A percentile compares a stretch with the other conserved stretches of the same genome.
Conservation (phyloP, 2,888 invertebrate species). For the Eustalomyia histrio region DNA sequence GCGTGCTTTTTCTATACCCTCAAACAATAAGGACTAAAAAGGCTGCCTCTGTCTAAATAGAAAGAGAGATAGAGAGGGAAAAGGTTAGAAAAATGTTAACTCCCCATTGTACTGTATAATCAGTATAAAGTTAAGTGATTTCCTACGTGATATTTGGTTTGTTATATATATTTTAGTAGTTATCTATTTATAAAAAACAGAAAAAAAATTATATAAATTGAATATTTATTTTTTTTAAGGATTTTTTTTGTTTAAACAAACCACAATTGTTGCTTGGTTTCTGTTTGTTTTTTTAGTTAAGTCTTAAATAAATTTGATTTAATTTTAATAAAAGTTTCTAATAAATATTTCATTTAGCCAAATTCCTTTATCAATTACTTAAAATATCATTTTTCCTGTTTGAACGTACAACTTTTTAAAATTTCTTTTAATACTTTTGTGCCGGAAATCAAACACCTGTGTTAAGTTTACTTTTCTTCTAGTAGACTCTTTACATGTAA, state of each 20-base stretch:
- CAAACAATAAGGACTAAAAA: constrained; percentile 26
- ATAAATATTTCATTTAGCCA: constrained; percentile 6
- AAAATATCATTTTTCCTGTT: constrained; percentile 46
- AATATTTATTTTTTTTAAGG: constrained; percentile 5
- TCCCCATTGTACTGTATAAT: constrained; percentile 58
- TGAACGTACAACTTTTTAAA: constrained; percentile 28
- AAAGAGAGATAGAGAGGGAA: neutral
- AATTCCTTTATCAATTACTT: constrained; percentile 57
- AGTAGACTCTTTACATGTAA: neutral
- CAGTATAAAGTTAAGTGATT: constrained; percentile 70
- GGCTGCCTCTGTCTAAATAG: constrained; percentile 26
- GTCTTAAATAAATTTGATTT: constrained; percentile 3
- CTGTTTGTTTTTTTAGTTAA: constrained; percentile 18
- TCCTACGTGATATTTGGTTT: constrained; percentile 71
- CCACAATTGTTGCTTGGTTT: constrained; percentile 16
- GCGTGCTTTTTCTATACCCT: constrained; percentile 70
- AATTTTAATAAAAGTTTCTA: constrained; percentile 5
- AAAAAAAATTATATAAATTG: too few species aligned
- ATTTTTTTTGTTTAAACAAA: neutral
- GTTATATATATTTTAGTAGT: constrained; percentile 8
- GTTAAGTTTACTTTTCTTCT: constrained; percentile 24
- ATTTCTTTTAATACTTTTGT: constrained; percentile 31
- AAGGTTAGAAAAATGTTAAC: constrained; percentile 55
- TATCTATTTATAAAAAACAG: constrained; percentile 23
- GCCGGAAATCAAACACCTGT: constrained; percentile 57